Conservation (phyloP, 2,113 vertebrate genomes). For the Bungarus multicinctus region DNA sequence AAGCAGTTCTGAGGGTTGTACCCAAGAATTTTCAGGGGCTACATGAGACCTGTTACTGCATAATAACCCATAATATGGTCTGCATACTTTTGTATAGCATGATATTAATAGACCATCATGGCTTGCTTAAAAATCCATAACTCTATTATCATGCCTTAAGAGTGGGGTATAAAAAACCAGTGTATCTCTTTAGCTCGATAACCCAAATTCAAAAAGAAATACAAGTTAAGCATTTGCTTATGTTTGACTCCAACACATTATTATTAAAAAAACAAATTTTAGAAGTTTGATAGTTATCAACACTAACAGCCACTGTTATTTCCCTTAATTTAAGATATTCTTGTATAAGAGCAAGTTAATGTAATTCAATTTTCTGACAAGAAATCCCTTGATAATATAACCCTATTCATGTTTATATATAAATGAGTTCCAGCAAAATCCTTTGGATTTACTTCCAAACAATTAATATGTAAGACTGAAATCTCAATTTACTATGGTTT, state of each 20-base stretch:
- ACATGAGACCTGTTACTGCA: neutral
- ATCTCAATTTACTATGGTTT: neutral
- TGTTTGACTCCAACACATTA: neutral
- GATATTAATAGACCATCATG: neutral
- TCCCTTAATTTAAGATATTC: neutral
- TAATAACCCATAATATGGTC: neutral
- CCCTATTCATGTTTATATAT: neutral
- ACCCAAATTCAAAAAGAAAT: neutral
- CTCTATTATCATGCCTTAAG: neutral
- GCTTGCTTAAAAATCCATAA: neutral
- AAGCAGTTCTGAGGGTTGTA: neutral
- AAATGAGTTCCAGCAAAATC: neutral
- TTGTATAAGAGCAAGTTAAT: neutral
- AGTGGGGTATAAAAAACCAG: neutral
- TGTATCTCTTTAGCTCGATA: neutral
- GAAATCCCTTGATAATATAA: neutral
- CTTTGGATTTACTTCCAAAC: neutral
- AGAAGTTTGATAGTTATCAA: neutral
- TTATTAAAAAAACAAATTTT: neutral
- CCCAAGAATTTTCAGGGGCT: neutral
- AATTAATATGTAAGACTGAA: neutral
- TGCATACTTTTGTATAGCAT: neutral
- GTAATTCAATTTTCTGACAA: neutral
- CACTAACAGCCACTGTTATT: neutral
- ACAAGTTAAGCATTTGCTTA: neutral